A percentile compares a stretch with the other conserved stretches of the same genome.
phyloP scores from a whole-genome alignment of 2,797 vertebrate genomes.

The Oreortyx pictus region DNA sequence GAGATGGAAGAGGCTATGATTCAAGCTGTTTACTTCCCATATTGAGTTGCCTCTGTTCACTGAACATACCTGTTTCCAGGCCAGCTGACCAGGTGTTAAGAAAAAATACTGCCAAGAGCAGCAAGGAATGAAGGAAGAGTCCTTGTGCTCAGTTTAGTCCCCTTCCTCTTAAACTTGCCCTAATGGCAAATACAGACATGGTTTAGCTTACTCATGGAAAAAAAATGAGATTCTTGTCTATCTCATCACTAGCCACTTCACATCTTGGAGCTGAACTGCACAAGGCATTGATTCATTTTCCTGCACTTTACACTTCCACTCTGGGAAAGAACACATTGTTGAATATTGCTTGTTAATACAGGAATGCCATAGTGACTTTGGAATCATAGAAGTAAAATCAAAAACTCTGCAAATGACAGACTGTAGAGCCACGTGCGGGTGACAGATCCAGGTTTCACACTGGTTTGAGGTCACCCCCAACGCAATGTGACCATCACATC shows the following conservation, averaged over 20 bases:
- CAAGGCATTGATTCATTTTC: not conserved
- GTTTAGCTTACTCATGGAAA: not conserved
- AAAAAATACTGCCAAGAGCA: not conserved
- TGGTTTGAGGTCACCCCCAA: not conserved
- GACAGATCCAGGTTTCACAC: not conserved
- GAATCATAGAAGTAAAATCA: not conserved
- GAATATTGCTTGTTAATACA: not conserved
- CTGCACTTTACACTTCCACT: slow-evolving; percentile 5
- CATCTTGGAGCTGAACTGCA: not conserved
- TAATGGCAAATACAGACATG: not conserved
- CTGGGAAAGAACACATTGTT: not conserved
- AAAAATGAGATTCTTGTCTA: not conserved
- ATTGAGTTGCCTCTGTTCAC: not conserved
- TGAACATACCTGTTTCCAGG: not conserved
- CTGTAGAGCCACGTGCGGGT: not conserved
- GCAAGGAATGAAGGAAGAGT: not conserved
- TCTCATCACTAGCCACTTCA: not conserved
- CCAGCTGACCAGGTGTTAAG: not conserved
- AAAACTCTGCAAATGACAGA: not conserved
- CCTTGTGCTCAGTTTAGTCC: not conserved
- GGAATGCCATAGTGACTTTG: not conserved
- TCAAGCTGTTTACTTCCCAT: not conserved
- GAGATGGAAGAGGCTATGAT: not conserved
- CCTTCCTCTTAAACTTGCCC: not conserved
- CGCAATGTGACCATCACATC: not conserved